These are phyloP conservation scores for Girardinus metallicus DNA, from an alignment of 2,797 vertebrate genomes.

Conservation along the genomic window DNA sequence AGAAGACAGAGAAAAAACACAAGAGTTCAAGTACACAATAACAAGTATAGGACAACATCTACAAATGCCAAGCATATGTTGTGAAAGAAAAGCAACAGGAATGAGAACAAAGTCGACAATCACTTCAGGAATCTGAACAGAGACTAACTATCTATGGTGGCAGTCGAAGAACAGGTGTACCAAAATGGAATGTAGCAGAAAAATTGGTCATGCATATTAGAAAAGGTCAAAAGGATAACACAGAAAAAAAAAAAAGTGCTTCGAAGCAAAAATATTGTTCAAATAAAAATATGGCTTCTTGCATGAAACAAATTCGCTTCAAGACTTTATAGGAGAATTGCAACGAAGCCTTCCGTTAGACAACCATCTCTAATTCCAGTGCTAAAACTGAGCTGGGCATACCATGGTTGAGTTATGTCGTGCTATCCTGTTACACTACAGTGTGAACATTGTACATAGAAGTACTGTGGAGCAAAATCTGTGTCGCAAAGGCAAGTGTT, in stretches of 20 bases:
- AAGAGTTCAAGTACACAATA: conserved; percentile 75
- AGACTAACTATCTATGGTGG: conserved; percentile 30
- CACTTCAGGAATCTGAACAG: conserved; percentile 43
- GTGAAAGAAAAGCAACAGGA: conserved; percentile 50
- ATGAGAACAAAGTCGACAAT: conserved; percentile 58
- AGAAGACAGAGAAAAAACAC: conserved; percentile 77
- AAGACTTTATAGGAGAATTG: conserved; percentile 16
- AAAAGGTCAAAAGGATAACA: conserved; percentile 47
- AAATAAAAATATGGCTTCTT: not conserved
- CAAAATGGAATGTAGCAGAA: conserved; percentile 32
- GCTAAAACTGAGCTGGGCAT: conserved; percentile 52
- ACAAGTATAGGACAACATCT: conserved; percentile 65
- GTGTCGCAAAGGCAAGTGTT: conserved; percentile 49
- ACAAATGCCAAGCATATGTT: conserved; percentile 61
- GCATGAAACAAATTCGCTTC: not conserved
- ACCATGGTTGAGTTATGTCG: conserved; percentile 41
- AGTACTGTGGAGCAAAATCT: conserved; percentile 46
- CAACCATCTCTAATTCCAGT: conserved; percentile 27
- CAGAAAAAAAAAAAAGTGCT: not conserved
- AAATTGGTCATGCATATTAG: conserved; percentile 48
- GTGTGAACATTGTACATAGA: conserved; percentile 45
- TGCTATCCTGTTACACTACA: conserved; percentile 37
- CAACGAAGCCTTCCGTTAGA: conserved; percentile 19
- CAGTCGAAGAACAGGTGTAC: conserved; percentile 44
- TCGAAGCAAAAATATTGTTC: not conserved